phyloP scores from a whole-genome alignment of 2,113 vertebrate species.

The Boulengeromyrus knoepffleri region DNA sequence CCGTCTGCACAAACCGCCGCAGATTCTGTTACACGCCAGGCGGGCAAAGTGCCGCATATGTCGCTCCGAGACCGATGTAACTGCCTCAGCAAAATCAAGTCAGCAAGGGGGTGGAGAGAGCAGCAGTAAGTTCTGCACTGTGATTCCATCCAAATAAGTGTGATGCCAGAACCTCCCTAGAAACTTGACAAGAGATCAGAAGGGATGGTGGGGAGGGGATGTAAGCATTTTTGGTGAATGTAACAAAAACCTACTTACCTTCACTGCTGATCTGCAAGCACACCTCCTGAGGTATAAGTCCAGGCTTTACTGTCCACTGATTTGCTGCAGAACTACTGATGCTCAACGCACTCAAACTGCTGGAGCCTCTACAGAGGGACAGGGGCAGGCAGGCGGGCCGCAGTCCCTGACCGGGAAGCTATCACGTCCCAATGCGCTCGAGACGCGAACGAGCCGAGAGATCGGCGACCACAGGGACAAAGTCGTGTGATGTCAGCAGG shows the following conservation, averaged over 20 bases:
- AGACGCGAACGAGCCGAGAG: conserved; percentile 37
- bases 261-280: conserved; percentile 85
- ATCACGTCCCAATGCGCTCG: conserved; percentile 35
- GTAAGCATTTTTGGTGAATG: conserved; percentile 41
- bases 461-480: conserved; percentile 40
- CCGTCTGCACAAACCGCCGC: conserved; percentile 19
- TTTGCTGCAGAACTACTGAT: conserved; percentile 98
- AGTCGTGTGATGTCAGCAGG: conserved; percentile 22
- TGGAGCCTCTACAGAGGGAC: conserved; percentile 85
- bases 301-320: conserved; percentile 99
- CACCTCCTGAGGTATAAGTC: conserved; percentile 97
- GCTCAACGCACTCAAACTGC: conserved; percentile 97
- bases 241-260: conserved; percentile 86
- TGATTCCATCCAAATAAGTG: conserved; percentile 85
- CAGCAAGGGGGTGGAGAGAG: conserved; percentile 25
- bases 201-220: conserved; percentile 31
- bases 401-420: conserved; percentile 55
- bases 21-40: conserved; percentile 25
- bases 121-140: conserved; percentile 77
- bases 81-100: conserved; percentile 20
- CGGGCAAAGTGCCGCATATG: conserved; percentile 38
- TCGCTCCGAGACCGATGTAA: conserved; percentile 22
- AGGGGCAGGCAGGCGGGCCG: conserved; percentile 63
- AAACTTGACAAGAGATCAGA: conserved; percentile 25
- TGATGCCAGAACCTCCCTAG: conserved; percentile 88